These are phyloP conservation scores for Squalus acanthias DNA, from an alignment of 2,797 vertebrate genomes.

Conservation along the genomic window DNA sequence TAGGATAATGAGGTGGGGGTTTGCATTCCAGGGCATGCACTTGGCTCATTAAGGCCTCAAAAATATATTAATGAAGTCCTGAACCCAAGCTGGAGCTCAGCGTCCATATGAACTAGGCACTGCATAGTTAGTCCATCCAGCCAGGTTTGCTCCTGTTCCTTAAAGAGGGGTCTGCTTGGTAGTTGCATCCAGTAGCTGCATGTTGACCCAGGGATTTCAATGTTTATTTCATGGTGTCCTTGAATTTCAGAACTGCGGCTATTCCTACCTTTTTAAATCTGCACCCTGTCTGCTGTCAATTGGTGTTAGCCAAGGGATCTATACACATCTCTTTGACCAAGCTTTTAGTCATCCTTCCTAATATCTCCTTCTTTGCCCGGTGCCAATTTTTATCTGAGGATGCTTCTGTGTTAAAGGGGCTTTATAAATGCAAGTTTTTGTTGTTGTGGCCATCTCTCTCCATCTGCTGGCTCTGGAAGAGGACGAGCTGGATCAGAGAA, in stretches of 20 bases:
- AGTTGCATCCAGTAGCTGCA: neutral
- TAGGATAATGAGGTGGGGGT: neutral
- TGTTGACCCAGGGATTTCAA: neutral
- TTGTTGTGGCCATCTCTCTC: neutral
- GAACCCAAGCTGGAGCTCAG: neutral
- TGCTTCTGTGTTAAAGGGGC: neutral
- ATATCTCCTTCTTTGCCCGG: neutral
- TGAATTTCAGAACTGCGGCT: neutral
- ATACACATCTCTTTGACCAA: neutral
- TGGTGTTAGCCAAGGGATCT: neutral
- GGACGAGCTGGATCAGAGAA: neutral
- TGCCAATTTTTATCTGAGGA: neutral
- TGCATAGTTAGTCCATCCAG: neutral
- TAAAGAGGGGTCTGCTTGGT: neutral
- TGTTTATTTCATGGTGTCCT: neutral
- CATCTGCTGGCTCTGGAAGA: neutral
- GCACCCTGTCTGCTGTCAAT: neutral
- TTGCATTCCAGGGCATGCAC: neutral
- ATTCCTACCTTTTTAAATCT: neutral
- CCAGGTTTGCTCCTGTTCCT: neutral
- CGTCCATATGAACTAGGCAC: neutral
- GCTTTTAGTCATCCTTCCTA: neutral
- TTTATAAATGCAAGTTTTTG: neutral
- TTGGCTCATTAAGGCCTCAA: neutral
- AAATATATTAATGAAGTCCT: neutral